Conservation (phyloP, 37 sponge, comb jelly and placozoan species). For the Hormiphora californensis region DNA sequence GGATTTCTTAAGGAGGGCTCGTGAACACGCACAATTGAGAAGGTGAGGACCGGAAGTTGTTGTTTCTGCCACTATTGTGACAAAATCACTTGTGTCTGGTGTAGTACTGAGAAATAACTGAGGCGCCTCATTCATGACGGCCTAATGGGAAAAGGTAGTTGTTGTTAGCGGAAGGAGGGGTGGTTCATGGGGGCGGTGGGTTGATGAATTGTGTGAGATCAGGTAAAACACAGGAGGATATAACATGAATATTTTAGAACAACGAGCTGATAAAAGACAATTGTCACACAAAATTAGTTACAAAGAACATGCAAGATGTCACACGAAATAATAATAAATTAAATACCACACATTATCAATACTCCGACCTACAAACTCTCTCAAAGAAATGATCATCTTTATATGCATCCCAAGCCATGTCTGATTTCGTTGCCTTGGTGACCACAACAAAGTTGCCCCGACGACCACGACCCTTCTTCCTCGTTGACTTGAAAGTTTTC, state of each 20-base stretch:
- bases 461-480: too few relatives aligned
- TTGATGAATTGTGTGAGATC: too few relatives aligned
- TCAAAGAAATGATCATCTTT: background rate
- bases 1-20: slow-evolving; percentile 3
- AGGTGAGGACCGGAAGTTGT: slow-evolving; percentile 33
- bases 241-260: too few relatives aligned
- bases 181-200: too few relatives aligned
- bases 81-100: background rate
- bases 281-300: too few relatives aligned
- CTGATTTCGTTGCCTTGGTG: background rate
- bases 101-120: background rate
- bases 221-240: too few relatives aligned
- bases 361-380: background rate
- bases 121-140: slow-evolving; percentile 13
- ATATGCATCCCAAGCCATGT: background rate
- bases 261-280: too few relatives aligned
- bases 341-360: too few relatives aligned
- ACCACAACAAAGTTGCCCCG: background rate
- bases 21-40: slow-evolving; percentile 41
- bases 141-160: too few relatives aligned
- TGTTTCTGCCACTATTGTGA: background rate
- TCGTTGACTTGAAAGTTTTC: background rate
- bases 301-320: too few relatives aligned
- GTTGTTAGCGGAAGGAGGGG: too few relatives aligned
- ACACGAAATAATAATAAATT: too few relatives aligned